phyloP scores from a whole-genome alignment of 2,113 vertebrate species.

The Rhynchomys soricoides region DNA sequence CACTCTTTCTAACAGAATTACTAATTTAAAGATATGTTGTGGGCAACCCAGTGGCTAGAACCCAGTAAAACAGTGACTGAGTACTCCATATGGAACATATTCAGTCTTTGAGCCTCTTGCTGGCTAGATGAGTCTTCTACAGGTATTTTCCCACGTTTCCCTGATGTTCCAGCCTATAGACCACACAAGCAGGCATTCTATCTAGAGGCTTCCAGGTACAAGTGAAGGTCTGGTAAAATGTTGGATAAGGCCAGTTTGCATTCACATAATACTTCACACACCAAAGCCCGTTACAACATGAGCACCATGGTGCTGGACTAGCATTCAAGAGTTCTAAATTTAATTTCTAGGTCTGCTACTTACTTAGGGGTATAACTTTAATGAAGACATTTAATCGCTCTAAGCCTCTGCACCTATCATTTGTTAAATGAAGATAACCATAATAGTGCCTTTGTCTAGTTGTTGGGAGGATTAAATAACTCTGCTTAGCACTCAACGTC shows the following conservation, averaged over 20 bases:
- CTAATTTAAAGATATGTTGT: too few relatives aligned
- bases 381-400: not conserved
- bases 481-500: not conserved
- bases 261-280: not conserved
- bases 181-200: not conserved
- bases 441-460: not conserved
- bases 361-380: not conserved
- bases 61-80: not conserved
- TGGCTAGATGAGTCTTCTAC: not conserved
- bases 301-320: not conserved
- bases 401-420: slow-evolving; percentile 11
- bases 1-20: too few relatives aligned
- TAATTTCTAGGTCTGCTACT: not conserved
- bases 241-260: not conserved
- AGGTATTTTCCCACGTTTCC: not conserved
- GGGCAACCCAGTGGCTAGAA: too few relatives aligned
- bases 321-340: not conserved
- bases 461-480: slow-evolving; percentile 18
- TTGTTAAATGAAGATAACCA: slow-evolving; percentile 29
- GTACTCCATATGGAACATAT: not conserved
- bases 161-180: not conserved
- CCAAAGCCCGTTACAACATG: not conserved
- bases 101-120: not conserved
- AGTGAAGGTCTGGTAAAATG: not conserved
- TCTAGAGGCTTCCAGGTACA: not conserved